phyloP scores from a whole-genome alignment of 1,140 invertebrate species.

The Ephestia elutella region DNA sequence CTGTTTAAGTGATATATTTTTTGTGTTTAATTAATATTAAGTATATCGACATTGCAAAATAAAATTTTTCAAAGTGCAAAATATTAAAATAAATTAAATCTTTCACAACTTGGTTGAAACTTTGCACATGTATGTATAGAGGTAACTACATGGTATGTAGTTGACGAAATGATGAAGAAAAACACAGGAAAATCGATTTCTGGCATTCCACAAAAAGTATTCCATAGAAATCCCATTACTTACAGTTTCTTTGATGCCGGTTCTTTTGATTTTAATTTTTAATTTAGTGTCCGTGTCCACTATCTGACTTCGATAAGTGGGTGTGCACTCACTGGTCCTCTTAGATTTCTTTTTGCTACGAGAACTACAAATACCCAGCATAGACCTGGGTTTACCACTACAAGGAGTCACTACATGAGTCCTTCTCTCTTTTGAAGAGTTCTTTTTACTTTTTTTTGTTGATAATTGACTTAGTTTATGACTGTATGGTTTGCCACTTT shows the following conservation, averaged over 20 bases:
- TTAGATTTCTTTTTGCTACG: constrained; percentile 71
- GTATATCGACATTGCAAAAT: too few relatives aligned
- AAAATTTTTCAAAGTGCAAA: too few relatives aligned
- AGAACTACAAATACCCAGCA: constrained; percentile 66
- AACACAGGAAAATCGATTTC: too few relatives aligned
- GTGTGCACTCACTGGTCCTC: constrained; percentile 50
- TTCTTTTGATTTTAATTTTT: constrained; percentile 70
- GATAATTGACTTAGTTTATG: constrained; percentile 75
- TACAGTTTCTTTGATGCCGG: constrained; percentile 55
- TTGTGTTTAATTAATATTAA: too few relatives aligned
- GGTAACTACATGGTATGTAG: too few relatives aligned
- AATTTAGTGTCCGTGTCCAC: constrained; percentile 64
- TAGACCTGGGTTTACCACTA: constrained; percentile 71
- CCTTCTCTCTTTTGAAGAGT: constrained; percentile 56
- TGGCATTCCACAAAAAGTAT: too few relatives aligned
- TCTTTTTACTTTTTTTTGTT: constrained; percentile 63
- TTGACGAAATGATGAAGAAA: too few relatives aligned
- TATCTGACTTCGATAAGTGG: constrained; percentile 72
- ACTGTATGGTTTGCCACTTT: constrained; percentile 72
- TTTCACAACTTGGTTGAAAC: too few relatives aligned
- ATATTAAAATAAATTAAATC: too few relatives aligned
- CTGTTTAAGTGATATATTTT: too few relatives aligned
- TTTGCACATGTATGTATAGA: too few relatives aligned
- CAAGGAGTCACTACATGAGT: constrained; percentile 63
- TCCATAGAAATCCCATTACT: constrained; percentile 21